phyloP scores from a whole-genome alignment of 1,140 invertebrate genomes.

The Anoplolepis gracilipes region DNA sequence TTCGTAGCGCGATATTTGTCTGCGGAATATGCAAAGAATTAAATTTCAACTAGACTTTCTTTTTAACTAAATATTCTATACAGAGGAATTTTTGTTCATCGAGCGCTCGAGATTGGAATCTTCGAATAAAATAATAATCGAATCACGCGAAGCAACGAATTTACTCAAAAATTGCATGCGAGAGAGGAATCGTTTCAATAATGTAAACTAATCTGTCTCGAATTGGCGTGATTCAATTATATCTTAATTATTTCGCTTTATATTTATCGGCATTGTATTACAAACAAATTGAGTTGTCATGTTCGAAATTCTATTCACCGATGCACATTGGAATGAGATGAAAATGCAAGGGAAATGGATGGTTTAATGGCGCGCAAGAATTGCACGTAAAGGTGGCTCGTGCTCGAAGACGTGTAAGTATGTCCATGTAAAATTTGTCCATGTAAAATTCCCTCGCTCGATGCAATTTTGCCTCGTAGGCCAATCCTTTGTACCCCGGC shows the following conservation, averaged over 20 bases:
- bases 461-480: conserved; percentile 42
- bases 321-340: neutral
- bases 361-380: conserved; percentile 46
- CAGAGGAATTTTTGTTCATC: neutral
- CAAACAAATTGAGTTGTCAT: neutral
- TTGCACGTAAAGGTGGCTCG: conserved; percentile 5
- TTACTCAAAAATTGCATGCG: neutral
- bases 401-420: conserved; percentile 27
- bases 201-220: neutral
- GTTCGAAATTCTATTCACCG: neutral
- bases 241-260: neutral
- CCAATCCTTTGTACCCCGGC: conserved; percentile 24
- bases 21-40: neutral
- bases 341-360: neutral
- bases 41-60: neutral
- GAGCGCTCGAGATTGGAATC: neutral
- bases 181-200: neutral
- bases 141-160: neutral
- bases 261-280: too few relatives aligned
- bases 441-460: conserved; percentile 21
- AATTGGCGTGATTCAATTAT: neutral
- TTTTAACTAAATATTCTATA: neutral
- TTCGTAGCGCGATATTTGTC: neutral
- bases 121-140: neutral
- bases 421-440: conserved; percentile 50